phyloP scores from a whole-genome alignment of 1,140 invertebrate species.

The Heliconius congener region DNA sequence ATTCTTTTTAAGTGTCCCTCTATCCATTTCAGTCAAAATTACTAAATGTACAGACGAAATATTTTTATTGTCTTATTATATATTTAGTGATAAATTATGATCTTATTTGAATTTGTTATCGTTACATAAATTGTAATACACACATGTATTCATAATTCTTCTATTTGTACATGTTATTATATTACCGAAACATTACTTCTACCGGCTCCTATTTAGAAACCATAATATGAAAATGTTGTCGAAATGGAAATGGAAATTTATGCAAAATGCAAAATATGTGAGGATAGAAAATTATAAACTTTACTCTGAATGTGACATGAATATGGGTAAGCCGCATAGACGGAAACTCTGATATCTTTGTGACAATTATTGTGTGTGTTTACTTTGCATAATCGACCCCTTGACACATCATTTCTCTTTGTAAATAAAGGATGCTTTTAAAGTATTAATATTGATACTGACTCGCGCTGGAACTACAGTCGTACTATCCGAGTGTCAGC shows the following conservation, averaged over 20 bases:
- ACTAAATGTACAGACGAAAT: no score
- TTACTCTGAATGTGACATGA: background rate
- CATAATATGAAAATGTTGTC: background rate
- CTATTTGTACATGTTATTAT: background rate
- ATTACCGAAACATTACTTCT: background rate
- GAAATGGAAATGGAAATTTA: conserved; percentile 12
- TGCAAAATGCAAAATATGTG: conserved; percentile 7
- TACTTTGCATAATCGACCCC: background rate
- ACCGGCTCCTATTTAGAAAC: background rate
- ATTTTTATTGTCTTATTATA: no score
- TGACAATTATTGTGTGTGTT: background rate
- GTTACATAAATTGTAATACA: background rate
- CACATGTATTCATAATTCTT: background rate
- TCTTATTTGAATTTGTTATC: no score
- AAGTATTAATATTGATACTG: background rate
- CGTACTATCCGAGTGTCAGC: background rate
- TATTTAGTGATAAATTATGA: no score
- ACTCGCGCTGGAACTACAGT: background rate
- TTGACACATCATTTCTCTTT: background rate
- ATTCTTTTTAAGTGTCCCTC: no score
- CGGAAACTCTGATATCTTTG: background rate
- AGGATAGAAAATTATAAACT: conserved; percentile 12
- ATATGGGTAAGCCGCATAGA: conserved; percentile 1
- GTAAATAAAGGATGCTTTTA: background rate
- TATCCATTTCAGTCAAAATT: no score